Evolutionary conservation across 2,888 invertebrate genomes (phyloP).

Genomic region (Maniola hyperantus): DNA sequence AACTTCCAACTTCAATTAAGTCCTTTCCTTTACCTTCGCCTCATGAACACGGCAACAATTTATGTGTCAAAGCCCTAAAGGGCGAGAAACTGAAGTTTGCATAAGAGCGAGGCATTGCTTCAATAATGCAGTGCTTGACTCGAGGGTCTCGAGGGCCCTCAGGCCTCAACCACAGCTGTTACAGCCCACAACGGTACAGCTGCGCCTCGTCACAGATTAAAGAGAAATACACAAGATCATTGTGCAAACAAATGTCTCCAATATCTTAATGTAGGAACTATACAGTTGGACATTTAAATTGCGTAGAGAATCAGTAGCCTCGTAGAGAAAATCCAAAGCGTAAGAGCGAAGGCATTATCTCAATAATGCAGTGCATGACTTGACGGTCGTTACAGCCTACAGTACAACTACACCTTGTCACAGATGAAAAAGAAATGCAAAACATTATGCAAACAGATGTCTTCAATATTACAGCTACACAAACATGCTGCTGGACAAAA

Average conservation of each 20-base stretch:
- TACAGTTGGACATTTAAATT: neutral
- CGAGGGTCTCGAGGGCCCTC: conserved; percentile 58
- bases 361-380: no score
- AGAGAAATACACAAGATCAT: conserved; percentile 58
- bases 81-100: conserved; percentile 51
- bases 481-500: no score
- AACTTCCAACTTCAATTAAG: conserved; percentile 32
- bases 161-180: conserved; percentile 56
- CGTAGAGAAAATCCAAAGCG: no score
- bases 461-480: no score
- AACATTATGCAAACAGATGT: neutral
- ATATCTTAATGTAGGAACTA: neutral
- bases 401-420: neutral
- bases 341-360: no score
- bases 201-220: conserved; percentile 61
- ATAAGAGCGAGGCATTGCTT: conserved; percentile 49
- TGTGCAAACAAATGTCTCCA: conserved; percentile 64
- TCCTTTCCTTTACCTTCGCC: conserved; percentile 22
- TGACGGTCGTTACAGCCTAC: no score
- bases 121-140: conserved; percentile 50
- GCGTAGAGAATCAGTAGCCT: neutral
- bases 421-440: no score
- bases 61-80: conserved; percentile 47
- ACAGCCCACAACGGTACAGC: conserved; percentile 48
- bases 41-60: conserved; percentile 40